Conservation (phyloP, 1,140 invertebrate genomes). For the Phortica variegata region DNA sequence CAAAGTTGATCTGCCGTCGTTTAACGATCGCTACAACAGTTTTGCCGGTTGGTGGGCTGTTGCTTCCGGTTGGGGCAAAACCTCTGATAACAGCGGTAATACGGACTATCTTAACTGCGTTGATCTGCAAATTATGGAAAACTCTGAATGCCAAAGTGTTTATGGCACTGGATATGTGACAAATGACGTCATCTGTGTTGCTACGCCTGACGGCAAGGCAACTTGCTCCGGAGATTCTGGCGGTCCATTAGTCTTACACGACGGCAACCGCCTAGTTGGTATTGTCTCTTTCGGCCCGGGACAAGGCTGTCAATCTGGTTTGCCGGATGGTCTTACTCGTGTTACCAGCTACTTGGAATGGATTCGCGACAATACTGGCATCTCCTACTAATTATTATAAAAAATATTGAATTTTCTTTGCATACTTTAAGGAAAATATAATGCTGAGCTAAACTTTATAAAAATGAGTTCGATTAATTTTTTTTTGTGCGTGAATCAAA, state of each 20-base stretch:
- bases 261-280: conserved; percentile 6
- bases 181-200: conserved; percentile 22
- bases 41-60: neutral
- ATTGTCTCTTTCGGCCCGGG: conserved; percentile 4
- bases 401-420: neutral
- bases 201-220: conserved; percentile 30
- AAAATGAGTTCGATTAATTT: neutral
- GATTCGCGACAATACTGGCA: conserved; percentile 11
- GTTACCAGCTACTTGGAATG: conserved; percentile 10
- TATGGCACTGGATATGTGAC: neutral
- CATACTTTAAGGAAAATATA: neutral
- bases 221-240: conserved; percentile 17
- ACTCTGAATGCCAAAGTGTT: neutral
- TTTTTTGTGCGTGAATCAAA: neutral
- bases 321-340: conserved; percentile 5
- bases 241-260: conserved; percentile 10
- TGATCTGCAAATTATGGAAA: neutral
- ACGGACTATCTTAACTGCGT: neutral
- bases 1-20: neutral
- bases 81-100: neutral
- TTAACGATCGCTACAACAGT: neutral
- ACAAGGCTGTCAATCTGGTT: neutral
- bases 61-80: conserved; percentile 2
- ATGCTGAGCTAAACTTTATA: neutral
- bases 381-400: neutral